Evolutionary conservation across 2,888 invertebrate genomes (phyloP).

Genomic region (Odontocerum albicorne): DNA sequence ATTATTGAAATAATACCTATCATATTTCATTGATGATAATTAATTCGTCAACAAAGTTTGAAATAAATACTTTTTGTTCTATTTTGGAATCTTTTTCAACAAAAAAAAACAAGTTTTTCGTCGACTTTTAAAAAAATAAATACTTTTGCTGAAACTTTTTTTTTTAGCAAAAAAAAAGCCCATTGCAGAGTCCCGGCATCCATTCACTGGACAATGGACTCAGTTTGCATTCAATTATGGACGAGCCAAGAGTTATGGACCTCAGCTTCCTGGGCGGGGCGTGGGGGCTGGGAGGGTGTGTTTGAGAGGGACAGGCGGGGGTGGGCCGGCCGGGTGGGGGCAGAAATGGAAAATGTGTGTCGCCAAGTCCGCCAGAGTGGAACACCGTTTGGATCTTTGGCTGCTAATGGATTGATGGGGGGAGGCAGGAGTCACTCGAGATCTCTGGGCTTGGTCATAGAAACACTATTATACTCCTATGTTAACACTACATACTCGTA

Average conservation of each 20-base stretch:
- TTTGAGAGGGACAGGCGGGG: slow-evolving; percentile 4
- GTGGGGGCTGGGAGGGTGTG: slow-evolving; percentile 45
- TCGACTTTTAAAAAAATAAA: too few relatives aligned
- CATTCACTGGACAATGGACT: slow-evolving; percentile 47
- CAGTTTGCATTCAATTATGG: slow-evolving; percentile 56
- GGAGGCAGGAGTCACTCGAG: slow-evolving; percentile 12
- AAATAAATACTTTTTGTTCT: too few relatives aligned
- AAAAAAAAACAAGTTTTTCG: too few relatives aligned
- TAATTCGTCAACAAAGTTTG: too few relatives aligned
- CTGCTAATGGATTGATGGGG: slow-evolving; percentile 58
- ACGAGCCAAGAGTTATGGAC: slow-evolving; percentile 44
- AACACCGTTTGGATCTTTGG: slow-evolving; percentile 45
- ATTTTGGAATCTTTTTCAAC: too few relatives aligned
- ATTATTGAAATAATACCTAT: too few relatives aligned
- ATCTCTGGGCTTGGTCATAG: slow-evolving; percentile 1
- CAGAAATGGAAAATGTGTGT: slow-evolving; percentile 58
- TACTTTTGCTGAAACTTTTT: too few relatives aligned
- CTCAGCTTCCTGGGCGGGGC: slow-evolving; percentile 10
- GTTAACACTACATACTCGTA: too few relatives aligned
- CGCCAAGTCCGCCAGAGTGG: slow-evolving; percentile 53
- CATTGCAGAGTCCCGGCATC: slow-evolving; percentile 23
- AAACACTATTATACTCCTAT: too few relatives aligned
- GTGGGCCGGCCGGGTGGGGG: slow-evolving; percentile 45
- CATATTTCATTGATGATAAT: too few relatives aligned
- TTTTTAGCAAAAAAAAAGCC: too few relatives aligned